phyloP scores from a whole-genome alignment of 2,113 vertebrate genomes.

The Seriola dumerili region DNA sequence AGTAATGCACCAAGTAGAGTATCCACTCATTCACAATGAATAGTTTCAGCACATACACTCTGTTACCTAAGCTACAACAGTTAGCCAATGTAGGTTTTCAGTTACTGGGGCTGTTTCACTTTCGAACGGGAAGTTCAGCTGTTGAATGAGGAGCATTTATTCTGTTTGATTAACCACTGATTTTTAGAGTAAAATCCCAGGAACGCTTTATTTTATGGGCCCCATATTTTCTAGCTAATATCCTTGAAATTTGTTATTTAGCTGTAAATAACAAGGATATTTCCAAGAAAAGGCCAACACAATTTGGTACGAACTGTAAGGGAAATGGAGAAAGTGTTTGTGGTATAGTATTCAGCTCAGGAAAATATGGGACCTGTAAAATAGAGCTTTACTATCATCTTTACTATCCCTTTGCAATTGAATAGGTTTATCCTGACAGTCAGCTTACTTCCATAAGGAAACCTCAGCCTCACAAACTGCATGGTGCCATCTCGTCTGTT shows the following conservation, averaged over 20 bases:
- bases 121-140: slow-evolving; percentile 7
- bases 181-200: slow-evolving; percentile 2
- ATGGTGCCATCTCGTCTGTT: slow-evolving; percentile 59
- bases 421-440: neutral
- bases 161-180: neutral
- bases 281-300: neutral
- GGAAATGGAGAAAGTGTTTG: neutral
- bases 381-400: neutral
- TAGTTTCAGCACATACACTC: neutral
- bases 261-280: neutral
- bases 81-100: slow-evolving; percentile 23
- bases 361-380: neutral
- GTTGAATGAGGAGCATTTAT: slow-evolving; percentile 17
- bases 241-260: neutral
- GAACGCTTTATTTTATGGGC: neutral
- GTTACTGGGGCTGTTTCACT: neutral
- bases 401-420: neutral
- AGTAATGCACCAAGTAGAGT: slow-evolving; percentile 39
- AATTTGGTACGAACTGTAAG: neutral
- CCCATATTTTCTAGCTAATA: neutral
- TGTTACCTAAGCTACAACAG: slow-evolving; percentile 16
- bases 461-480: slow-evolving; percentile 66
- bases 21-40: neutral
- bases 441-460: slow-evolving; percentile 14
- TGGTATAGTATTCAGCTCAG: neutral